phyloP scores from a whole-genome alignment of 2,888 invertebrate genomes.

The Agrochola lota region DNA sequence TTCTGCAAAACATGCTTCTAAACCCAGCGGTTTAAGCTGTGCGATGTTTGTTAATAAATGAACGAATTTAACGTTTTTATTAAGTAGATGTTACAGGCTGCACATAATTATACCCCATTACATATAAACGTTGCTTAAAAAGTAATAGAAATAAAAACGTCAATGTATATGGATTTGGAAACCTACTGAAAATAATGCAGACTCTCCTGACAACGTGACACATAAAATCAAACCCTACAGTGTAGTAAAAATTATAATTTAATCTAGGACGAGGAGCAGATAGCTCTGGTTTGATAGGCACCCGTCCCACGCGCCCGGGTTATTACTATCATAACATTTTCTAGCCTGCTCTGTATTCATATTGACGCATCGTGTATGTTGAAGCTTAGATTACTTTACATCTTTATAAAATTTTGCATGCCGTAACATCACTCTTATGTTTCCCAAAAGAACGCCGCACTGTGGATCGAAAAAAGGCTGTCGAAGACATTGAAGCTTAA shows the following conservation, averaged over 20 bases:
- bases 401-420: not conserved
- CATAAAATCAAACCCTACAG: not conserved
- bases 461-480: no score
- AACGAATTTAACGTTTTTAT: no score
- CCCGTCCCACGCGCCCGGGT: not conserved
- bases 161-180: no score
- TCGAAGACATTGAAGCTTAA: no score
- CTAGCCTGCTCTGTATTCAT: constrained; percentile 31
- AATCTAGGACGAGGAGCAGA: not conserved
- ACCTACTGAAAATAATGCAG: not conserved
- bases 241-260: constrained; percentile 22
- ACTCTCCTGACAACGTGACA: not conserved
- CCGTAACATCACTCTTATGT: not conserved
- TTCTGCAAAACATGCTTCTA: no score
- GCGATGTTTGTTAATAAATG: no score
- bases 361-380: not conserved
- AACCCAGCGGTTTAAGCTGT: no score
- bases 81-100: no score
- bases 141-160: no score
- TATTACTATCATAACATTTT: constrained; percentile 24
- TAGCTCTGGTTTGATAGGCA: constrained; percentile 2
- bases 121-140: no score
- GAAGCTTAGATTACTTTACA: not conserved
- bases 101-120: no score
- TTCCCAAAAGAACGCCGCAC: not conserved